Base-by-base conservation (phyloP, 2,113 vertebrate species). In the Bos indicus region DNA sequence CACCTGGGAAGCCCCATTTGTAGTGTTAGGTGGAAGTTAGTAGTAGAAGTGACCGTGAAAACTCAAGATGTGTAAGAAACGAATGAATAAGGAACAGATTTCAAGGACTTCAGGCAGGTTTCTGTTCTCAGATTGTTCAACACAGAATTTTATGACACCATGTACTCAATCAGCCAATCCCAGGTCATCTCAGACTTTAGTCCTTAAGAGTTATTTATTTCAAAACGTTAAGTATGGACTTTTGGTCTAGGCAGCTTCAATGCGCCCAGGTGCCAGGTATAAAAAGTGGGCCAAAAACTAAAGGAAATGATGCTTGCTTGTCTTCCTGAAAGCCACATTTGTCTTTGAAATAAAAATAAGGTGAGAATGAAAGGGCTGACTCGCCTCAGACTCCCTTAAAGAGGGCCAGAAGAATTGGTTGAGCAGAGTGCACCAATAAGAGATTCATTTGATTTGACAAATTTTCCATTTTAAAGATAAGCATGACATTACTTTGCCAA, bases 331-430 rank as follows among this genome's bases (percentile, higher is more conserved):
- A 57, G 59, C n/a, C 74, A n/a, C 28, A 19, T 91, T 96, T 95
- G 51, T 87, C 60, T 96, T 93, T 95, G 54, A 96, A 93, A 89
- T 57, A 12, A 95, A 95, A 91, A 74, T 30, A 43, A 91, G 71
- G 33, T 28, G 33, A 52, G 80, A 90, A 5, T n/a, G 36, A 86
- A 97, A 90, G 12, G 28, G 14, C 60, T 30, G 21, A 25, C 81
- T 83, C 0, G 3, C 5, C 36, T 46, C 57, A 71, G 88, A 10
- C n/a, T 90, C 25, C 21, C 60, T 77, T 48, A 64, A 25, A 54
- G 19, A 10, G 16, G 33, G 10, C 19, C 28, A 56, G 57, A 90
- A 52, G 11, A 64, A 46, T 30, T 81, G 48, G 25, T 21, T 14
- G 14, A 48, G 12, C 10, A 9, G 16, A 88, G 36, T 30, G 54